A percentile compares a stretch with the other conserved stretches of the same genome.
phyloP scores from a whole-genome alignment of 1,140 invertebrate species.

The Kradibia gibbosae region DNA sequence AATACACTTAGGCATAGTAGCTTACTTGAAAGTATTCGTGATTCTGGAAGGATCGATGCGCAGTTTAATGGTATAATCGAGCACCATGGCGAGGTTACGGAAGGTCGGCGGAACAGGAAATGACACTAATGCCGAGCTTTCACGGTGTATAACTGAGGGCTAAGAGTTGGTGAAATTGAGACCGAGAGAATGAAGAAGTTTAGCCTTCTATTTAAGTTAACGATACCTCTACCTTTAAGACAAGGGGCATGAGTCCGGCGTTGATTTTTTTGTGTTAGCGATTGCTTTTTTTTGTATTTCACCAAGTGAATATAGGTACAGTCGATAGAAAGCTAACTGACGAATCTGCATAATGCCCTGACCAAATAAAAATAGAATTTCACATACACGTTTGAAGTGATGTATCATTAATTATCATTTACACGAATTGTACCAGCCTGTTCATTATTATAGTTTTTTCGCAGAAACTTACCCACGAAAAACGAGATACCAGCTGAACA shows the following conservation, averaged over 20 bases:
- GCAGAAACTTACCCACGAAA: not conserved
- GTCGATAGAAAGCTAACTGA: not conserved
- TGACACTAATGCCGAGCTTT: no score
- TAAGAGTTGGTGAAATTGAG: no score
- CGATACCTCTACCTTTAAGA: not conserved
- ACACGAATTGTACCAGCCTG: no score
- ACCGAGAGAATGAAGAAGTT: not conserved
- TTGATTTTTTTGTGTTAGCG: not conserved
- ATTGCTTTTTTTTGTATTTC: slow-evolving; percentile 13
- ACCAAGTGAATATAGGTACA: no score
- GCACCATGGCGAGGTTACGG: not conserved
- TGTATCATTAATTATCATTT: no score
- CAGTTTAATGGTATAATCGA: slow-evolving; percentile 38
- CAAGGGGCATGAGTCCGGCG: not conserved
- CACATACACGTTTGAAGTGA: no score
- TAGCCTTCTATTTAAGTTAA: slow-evolving; percentile 4
- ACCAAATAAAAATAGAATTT: not conserved
- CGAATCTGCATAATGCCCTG: slow-evolving; percentile 9
- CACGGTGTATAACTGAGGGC: no score
- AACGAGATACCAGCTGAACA: not conserved
- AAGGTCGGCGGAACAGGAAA: not conserved
- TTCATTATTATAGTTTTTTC: not conserved
- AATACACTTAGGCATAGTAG: slow-evolving; percentile 18
- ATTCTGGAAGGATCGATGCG: slow-evolving; percentile 14
- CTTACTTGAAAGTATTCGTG: not conserved